A percentile compares a stretch with the other conserved stretches of the same genome.
Evolutionary conservation across 1,140 invertebrate species (phyloP).

Genomic region (Xylocopa sonorina): DNA sequence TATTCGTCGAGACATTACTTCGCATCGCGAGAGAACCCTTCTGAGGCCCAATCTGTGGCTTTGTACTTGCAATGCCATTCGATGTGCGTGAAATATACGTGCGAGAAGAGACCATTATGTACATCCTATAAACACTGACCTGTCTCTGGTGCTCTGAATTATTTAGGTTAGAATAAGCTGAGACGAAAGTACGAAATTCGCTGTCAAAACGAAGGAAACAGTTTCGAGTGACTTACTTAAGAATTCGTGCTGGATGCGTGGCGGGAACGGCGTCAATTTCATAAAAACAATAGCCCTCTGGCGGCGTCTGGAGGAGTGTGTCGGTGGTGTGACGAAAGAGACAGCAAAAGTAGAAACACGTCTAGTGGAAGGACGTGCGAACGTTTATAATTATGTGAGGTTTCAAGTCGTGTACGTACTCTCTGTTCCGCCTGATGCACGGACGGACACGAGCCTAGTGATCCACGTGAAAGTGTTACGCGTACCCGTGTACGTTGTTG

Average conservation of each 20-base stretch:
- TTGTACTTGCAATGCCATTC: neutral
- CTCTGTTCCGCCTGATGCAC: conserved; percentile 24
- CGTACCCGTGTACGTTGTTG: neutral
- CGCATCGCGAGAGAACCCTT: too few relatives aligned
- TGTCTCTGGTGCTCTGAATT: too few relatives aligned
- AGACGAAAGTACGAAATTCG: neutral
- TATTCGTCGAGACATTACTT: too few relatives aligned
- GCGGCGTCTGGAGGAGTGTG: conserved; percentile 13
- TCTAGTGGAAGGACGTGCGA: conserved; percentile 30
- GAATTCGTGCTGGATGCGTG: neutral
- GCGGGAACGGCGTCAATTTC: conserved; percentile 32
- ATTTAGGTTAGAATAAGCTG: neutral
- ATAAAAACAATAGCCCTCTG: conserved; percentile 45
- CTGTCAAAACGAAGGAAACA: neutral
- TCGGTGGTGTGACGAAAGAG: conserved; percentile 13
- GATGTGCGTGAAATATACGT: too few relatives aligned
- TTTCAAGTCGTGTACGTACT: conserved; percentile 39
- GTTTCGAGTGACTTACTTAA: neutral
- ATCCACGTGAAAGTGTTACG: conserved; percentile 36
- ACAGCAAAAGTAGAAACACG: conserved; percentile 22
- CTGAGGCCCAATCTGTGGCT: too few relatives aligned
- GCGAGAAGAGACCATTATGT: too few relatives aligned
- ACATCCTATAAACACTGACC: too few relatives aligned
- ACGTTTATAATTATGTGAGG: conserved; percentile 47
- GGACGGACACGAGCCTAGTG: conserved; percentile 28